A percentile compares a stretch with the other conserved stretches of the same genome.
Evolutionary conservation across 2,888 invertebrate genomes (phyloP).

Genomic region (Oscheius onirici): DNA sequence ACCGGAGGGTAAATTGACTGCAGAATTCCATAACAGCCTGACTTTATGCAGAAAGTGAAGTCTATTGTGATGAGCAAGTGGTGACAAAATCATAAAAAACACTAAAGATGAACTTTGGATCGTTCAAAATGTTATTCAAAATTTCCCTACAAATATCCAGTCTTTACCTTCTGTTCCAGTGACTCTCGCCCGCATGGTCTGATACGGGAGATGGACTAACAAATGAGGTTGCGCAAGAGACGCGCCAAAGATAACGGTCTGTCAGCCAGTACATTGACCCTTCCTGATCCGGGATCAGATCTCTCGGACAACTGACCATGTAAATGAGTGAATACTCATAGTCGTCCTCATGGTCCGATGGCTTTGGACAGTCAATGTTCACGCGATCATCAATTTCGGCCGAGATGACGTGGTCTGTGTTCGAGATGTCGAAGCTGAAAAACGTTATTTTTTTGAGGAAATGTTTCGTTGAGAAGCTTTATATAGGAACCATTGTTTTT

Average conservation of each 20-base stretch:
- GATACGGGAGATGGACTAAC: conserved; percentile 3
- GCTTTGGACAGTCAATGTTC: conserved; percentile 63
- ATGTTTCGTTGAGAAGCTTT: background rate
- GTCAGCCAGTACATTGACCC: background rate
- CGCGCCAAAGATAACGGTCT: background rate
- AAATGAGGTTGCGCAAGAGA: conserved; percentile 27
- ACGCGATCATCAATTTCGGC: conserved; percentile 67
- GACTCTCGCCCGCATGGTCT: too few species aligned
- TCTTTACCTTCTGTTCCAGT: too few species aligned
- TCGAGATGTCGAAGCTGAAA: conserved; percentile 68
- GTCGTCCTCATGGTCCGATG: conserved; percentile 35
- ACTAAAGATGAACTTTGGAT: too few species aligned
- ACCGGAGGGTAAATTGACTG: too few species aligned
- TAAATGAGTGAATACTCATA: conserved; percentile 69
- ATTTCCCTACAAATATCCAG: too few species aligned
- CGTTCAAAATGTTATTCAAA: too few species aligned
- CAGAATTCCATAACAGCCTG: background rate
- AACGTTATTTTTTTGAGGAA: background rate
- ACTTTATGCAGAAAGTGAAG: too few species aligned
- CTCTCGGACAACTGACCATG: conserved; percentile 60
- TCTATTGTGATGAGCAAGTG: too few species aligned
- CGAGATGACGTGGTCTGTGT: conserved; percentile 67
- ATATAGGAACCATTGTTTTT: too few species aligned
- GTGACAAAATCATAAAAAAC: too few species aligned
- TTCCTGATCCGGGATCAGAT: background rate